Percentiles rank a stretch among this genome's conserved stretches.
phyloP scores from a whole-genome alignment of 2,113 vertebrate species.

The Cranoglanis bouderius region DNA sequence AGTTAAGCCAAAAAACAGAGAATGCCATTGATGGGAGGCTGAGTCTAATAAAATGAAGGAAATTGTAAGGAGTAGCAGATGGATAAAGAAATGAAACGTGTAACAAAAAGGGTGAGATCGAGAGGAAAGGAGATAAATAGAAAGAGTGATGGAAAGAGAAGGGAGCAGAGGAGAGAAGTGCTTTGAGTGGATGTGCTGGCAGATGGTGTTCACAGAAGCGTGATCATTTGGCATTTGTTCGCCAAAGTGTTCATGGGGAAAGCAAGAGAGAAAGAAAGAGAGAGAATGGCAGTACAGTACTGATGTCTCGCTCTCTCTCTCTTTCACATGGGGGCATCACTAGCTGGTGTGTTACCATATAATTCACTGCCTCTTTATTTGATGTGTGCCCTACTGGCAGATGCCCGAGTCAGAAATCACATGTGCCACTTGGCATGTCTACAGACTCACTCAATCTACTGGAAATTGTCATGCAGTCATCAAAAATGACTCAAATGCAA shows the following conservation, averaged over 20 bases:
- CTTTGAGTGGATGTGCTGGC: conserved; percentile 68
- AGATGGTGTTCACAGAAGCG: conserved; percentile 76
- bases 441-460: conserved; percentile 6
- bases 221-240: conserved; percentile 72
- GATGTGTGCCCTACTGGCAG: conserved; percentile 38
- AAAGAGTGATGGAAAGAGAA: conserved; percentile 52
- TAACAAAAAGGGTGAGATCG: conserved; percentile 48
- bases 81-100: conserved; percentile 47
- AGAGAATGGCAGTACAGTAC: conserved; percentile 39
- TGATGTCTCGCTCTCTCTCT: not conserved
- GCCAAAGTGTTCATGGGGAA: conserved; percentile 66
- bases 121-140: conserved; percentile 53
- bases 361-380: conserved; percentile 44
- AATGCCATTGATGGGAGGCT: conserved; percentile 17
- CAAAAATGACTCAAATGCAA: conserved; percentile 21
- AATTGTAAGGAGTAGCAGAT: conserved; percentile 43
- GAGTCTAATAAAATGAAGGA: conserved; percentile 37
- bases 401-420: conserved; percentile 63
- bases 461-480: conserved; percentile 26
- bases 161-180: conserved; percentile 57
- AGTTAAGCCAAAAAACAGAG: not conserved
- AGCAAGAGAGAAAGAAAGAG: not conserved
- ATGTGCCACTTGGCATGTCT: conserved; percentile 56
- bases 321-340: conserved; percentile 32
- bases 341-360: conserved; percentile 49